Conservation (phyloP, 2,797 vertebrate species). For the Pseudomugil gertrudae region DNA sequence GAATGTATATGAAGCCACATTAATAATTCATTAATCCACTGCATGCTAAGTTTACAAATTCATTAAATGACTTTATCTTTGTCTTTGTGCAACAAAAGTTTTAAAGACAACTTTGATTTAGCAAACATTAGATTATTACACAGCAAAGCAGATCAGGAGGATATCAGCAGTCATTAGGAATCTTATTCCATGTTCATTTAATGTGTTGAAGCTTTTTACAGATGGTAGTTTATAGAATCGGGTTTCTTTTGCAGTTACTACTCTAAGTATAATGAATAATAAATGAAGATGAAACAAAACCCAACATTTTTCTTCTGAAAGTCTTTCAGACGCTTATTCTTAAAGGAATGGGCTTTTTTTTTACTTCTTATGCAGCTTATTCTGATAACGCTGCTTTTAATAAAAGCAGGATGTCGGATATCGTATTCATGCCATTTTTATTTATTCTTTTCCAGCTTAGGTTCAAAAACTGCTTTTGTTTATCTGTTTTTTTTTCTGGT, state of each 20-base stretch:
- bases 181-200: background rate
- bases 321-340: background rate
- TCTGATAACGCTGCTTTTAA: too few species aligned
- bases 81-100: background rate
- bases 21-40: conserved; percentile 13
- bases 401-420: background rate
- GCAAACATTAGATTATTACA: background rate
- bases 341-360: background rate
- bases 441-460: background rate
- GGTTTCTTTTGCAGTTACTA: background rate
- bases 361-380: too few species aligned
- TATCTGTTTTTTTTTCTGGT: background rate
- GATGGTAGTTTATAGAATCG: background rate
- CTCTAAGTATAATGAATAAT: background rate
- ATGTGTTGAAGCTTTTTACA: background rate
- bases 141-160: background rate
- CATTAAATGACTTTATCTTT: background rate
- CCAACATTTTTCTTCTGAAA: background rate
- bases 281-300: background rate
- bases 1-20: conserved; percentile 16
- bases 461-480: background rate
- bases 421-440: background rate
- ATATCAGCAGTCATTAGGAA: background rate
- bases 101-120: background rate
- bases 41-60: background rate